Evolutionary conservation across 1,140 invertebrate species (phyloP), one percentile per base, ranked within the genome.

Genomic region (Cydia strobilella): DNA sequence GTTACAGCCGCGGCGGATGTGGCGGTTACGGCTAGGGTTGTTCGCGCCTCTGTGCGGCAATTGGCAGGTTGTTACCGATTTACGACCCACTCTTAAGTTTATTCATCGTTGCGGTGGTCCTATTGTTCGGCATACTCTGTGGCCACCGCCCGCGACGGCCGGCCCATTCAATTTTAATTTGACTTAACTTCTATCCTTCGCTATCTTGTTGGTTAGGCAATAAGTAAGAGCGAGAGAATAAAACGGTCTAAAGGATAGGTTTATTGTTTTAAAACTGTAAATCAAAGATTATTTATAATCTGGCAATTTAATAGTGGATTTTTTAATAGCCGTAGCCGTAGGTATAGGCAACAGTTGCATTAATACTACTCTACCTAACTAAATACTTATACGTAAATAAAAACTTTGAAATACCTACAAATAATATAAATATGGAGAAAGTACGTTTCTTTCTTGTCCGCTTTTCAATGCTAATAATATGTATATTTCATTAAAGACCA

Each of bases 31-130:
- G 84, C 80, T 76, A 77, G 79, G 78, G 83, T 81, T 82, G 85
- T 92, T 92, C 88, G 86, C 90, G 90, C 90, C 90, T 90, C 90
- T 88, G 89, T 89, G 85, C 80, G 88, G 85, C 89, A 90, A 92
- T 91, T 91, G 89, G 90, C 90, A 77, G 87, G 89, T 89, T 86
- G 86, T 92, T 88, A 90, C 88, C 86, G 87, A 90, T 92, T 92
- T 91, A 92, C 80, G 83, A 83, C 84, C 88, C 87, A 90, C 89
- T 92, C 90, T 89, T 87, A 90, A 90, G 77, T 89, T 90, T 87
- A 89, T 90, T 85, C 88, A 82, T 82, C 79, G 80, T 90, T 90
- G 83, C 86, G 89, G 90, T 91, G 90, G 90, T 92, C 90, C 90
- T 84, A 92, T 92, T 92, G 90, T 92, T 81, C 85, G 83, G 62